Evolutionary conservation across 2,888 invertebrate species (phyloP), one percentile per base, ranked within the genome.

Genomic region (Ormyrus pomaceus): DNA sequence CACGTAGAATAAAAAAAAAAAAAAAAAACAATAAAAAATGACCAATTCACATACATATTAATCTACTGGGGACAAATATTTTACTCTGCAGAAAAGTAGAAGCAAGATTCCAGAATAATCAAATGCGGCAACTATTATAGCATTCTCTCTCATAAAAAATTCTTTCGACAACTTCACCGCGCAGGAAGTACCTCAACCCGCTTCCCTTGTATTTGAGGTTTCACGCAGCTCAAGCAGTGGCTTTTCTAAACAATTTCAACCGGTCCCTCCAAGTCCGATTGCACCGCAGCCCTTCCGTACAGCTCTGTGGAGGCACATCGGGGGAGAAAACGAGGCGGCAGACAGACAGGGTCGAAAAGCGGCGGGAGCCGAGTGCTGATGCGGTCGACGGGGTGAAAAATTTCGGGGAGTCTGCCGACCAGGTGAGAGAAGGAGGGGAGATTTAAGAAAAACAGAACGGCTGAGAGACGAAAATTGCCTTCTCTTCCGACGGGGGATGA

Each of bases 391-490:
- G 19, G 59, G 19, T 1, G 59, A 53, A 45, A 59, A n/a, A 50
- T 51, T 6, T 13, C n/a, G 48, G 34, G 59, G n/a, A 70, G n/a
- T 19, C 46, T 34, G 13, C 13, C 81, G 73, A 71, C 61, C 13
- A 65, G 79, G 55, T 68, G 73, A 74, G 19, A 19, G 19, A 19
- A 19, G 19, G 19, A 19, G 19, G 19, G 19, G 19, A 79, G 77
- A 71, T 80, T 82, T 82, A 83, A 83, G 82, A 83, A 83, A 83
- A 85, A 84, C 82, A 77, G 79, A 70, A 81, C 74, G 77, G 83
- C 19, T 19, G 19, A 19, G 19, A 19, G 19, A 82, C 74, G 83
- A 83, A 83, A 84, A 85, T 83, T 84, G 83, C 82, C 78, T 76
- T 66, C 73, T 80, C 66, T 64, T 61, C 10, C n/a, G 56, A 11